Conservation (phyloP, 2,888 invertebrate species). For the Tipula lateralis region DNA sequence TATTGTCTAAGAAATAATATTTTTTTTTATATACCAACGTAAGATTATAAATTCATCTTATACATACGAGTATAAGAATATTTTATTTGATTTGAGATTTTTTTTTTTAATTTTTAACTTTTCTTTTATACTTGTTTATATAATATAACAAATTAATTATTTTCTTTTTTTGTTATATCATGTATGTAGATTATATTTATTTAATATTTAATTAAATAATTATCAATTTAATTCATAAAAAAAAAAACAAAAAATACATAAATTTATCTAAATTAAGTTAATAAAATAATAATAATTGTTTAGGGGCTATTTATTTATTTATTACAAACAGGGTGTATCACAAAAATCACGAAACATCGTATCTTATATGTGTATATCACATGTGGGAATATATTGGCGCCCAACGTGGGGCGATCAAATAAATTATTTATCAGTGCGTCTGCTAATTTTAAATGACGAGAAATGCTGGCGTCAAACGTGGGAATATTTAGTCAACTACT, state of each 20-base stretch:
- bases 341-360: neutral
- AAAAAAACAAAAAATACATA: neutral
- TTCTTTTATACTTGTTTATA: neutral
- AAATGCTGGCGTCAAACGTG: too few relatives aligned
- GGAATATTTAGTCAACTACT: too few relatives aligned
- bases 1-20: constrained; percentile 14
- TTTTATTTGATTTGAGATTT: neutral
- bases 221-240: neutral
- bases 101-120: neutral
- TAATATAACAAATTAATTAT: neutral
- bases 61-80: neutral
- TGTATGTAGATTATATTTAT: neutral
- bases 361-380: too few relatives aligned
- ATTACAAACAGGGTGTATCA: neutral
- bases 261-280: neutral
- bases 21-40: neutral
- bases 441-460: too few relatives aligned
- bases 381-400: too few relatives aligned
- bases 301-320: neutral
- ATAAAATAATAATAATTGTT: neutral
- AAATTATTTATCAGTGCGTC: too few relatives aligned
- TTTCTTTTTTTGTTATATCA: neutral
- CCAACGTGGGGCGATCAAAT: too few relatives aligned
- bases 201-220: neutral
- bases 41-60: neutral